These are phyloP conservation scores for Teleogryllus oceanicus DNA, from an alignment of 2,888 invertebrate species.

Conservation along the genomic window DNA sequence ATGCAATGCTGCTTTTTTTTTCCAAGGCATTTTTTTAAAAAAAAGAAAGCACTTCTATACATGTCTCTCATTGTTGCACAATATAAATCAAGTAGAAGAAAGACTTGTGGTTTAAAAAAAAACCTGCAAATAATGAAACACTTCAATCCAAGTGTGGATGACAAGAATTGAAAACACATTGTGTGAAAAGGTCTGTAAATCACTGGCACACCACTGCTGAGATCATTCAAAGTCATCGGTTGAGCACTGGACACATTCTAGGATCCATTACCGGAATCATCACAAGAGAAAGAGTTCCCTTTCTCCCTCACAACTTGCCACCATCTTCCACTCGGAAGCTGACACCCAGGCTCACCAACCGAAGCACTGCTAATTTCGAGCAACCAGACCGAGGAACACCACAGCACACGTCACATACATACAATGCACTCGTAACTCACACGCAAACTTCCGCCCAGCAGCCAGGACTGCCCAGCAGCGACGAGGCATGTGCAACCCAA, in stretches of 20 bases:
- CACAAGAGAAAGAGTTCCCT: background rate
- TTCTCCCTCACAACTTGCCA: background rate
- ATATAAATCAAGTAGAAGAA: slow-evolving; percentile 25
- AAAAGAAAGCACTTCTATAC: slow-evolving; percentile 18
- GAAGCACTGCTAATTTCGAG: background rate
- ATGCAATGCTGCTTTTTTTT: background rate
- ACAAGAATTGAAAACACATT: slow-evolving; percentile 11
- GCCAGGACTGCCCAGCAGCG: slow-evolving; percentile 4
- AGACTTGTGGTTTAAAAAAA: slow-evolving; percentile 30
- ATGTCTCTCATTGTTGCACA: background rate
- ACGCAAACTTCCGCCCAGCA: background rate
- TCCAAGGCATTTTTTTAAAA: slow-evolving; percentile 3
- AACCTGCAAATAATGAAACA: slow-evolving; percentile 23
- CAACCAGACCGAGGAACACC: slow-evolving; percentile 9
- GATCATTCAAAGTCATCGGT: slow-evolving; percentile 18
- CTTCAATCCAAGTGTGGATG: slow-evolving; percentile 8
- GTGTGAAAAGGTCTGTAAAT: background rate
- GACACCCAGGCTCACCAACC: background rate
- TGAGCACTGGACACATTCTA: slow-evolving; percentile 18
- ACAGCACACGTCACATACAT: background rate
- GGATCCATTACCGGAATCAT: background rate
- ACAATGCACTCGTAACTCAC: background rate
- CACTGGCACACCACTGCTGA: background rate
- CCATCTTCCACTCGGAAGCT: background rate
- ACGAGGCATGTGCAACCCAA: background rate